These are phyloP conservation scores for Seira musarum DNA, from an alignment of 2,888 invertebrate species.

Conservation along the genomic window DNA sequence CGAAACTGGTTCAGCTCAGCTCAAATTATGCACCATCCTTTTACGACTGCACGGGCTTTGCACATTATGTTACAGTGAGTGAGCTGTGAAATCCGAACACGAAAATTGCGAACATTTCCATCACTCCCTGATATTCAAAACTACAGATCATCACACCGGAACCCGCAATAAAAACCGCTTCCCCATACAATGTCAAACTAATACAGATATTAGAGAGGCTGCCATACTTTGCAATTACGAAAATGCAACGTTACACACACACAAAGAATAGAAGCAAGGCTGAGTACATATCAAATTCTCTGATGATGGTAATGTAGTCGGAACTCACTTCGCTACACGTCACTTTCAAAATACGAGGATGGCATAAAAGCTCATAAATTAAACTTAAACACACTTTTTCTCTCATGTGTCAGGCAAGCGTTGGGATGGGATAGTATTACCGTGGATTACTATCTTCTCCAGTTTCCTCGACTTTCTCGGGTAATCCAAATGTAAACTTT, in stretches of 20 bases:
- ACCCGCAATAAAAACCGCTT: constrained; percentile 52
- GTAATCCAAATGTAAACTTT: too few relatives aligned
- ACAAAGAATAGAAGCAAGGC: neutral
- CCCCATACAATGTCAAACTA: constrained; percentile 29
- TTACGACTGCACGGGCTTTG: neutral
- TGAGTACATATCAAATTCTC: neutral
- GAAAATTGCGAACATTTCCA: neutral
- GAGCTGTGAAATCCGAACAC: constrained; percentile 1
- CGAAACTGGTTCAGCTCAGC: neutral
- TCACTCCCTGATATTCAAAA: neutral
- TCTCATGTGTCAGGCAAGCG: constrained; percentile 5
- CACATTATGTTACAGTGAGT: neutral
- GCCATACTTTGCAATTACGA: neutral
- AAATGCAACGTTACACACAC: neutral
- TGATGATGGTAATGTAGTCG: neutral
- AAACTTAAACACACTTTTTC: neutral
- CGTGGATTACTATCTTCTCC: neutral
- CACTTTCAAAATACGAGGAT: neutral
- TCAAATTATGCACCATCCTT: constrained; percentile 3
- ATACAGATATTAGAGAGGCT: neutral
- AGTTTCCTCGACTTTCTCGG: too few relatives aligned
- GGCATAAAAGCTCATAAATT: constrained; percentile 2
- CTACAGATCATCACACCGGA: constrained; percentile 45
- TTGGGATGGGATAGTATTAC: constrained; percentile 1
- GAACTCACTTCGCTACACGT: neutral